Evolutionary conservation across 2,113 vertebrate genomes (phyloP), one percentile per base, ranked within the genome.

Genomic region (Nycticebus coucang): DNA sequence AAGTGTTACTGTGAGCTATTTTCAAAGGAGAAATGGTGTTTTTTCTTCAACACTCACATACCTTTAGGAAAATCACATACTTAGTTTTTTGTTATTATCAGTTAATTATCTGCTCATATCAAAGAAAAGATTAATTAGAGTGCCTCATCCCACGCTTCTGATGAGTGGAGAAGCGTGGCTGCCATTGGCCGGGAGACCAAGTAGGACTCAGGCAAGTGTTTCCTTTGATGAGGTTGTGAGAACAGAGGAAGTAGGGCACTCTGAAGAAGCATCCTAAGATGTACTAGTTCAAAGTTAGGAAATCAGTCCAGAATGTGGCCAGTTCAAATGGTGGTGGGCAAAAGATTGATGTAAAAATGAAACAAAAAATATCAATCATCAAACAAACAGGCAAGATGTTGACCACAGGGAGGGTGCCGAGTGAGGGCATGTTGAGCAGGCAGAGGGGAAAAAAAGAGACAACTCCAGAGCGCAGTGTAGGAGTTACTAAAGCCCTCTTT

Each of bases 21-120:
- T 96, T 91, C 68, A 89, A 95, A 88, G 89, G 33, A 72, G n/a
- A 91, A 95, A 75, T 64, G 60, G 14, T 53, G 24, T 45, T 93
- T 94, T 84, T 94, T 53, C 17, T 37, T 81, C n/a, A 60, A 86
- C 41, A 71, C 19, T 81, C 22, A 88, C 81, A 84, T 86, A 50
- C 37, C 28, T 72, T 90, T 77, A 68, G 66, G 50, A 85, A 82
- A 71, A 18, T 28, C 62, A 91, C 68, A 74, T 33, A n/a, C 21
- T 55, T 86, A 59, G 62, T 59, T 75, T 91, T 72, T 53, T 41
- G 50, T 57, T 72, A 84, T 22, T 89, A 86, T n/a, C 66, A 74
- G 78, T 79, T 79, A 92, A 87, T 88, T 72, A 85, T 74, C 35
- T 78, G 75, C 55, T 95, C 50, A 87, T 22, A 78, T 71, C 13